phyloP scores from a whole-genome alignment of 2,888 invertebrate species.

The Andrena haemorrhoa region DNA sequence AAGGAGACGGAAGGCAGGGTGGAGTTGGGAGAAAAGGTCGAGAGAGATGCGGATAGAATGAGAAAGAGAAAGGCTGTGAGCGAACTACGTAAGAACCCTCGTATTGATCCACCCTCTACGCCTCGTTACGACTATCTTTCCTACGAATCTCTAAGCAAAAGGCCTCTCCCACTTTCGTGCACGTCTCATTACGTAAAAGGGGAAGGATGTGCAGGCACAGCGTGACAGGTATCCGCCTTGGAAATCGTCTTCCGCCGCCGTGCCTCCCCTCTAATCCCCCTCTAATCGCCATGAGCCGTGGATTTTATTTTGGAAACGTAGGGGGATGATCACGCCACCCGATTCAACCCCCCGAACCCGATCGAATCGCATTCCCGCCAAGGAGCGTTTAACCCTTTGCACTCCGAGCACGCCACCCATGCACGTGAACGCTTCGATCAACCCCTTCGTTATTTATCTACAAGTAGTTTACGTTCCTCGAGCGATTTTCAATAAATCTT shows the following conservation, averaged over 20 bases:
- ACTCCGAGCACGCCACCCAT: not conserved
- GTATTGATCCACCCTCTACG: conserved; percentile 83
- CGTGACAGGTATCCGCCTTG: conserved; percentile 50
- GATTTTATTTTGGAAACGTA: conserved; percentile 8
- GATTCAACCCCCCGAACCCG: not conserved
- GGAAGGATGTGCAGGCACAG: conserved; percentile 63
- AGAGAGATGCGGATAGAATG: conserved; percentile 52
- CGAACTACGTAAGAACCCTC: conserved; percentile 82
- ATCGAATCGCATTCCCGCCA: not conserved
- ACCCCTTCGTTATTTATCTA: no score
- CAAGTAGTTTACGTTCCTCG: no score
- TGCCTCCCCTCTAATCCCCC: conserved; percentile 5
- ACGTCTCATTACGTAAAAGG: conserved; percentile 75
- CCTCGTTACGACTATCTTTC: conserved; percentile 83
- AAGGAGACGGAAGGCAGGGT: conserved; percentile 36
- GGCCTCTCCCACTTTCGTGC: conserved; percentile 78
- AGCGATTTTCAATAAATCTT: no score
- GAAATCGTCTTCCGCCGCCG: conserved; percentile 37
- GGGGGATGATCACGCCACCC: conserved; percentile 13
- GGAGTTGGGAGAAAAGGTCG: conserved; percentile 39
- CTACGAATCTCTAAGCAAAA: conserved; percentile 81
- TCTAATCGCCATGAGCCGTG: not conserved
- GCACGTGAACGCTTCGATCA: no score
- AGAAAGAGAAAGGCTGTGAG: conserved; percentile 71
- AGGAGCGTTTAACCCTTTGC: not conserved